Evolutionary conservation across 2,113 vertebrate species (phyloP), one percentile per base, ranked within the genome.

Genomic region (Psilopogon haemacephalus): DNA sequence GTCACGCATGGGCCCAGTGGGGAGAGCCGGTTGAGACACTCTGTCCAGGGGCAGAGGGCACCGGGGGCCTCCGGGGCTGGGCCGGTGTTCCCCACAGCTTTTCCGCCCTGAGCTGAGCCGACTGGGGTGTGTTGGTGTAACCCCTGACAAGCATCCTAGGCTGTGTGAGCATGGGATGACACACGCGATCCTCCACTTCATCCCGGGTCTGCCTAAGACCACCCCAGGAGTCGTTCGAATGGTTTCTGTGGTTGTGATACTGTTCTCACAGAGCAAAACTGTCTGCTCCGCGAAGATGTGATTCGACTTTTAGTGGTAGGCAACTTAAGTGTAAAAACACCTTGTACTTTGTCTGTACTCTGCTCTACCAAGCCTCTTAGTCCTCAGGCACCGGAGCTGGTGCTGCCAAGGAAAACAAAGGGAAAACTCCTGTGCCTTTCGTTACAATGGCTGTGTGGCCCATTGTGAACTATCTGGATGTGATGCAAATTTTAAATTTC

Each of bases 81-180:
- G 28, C 42, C 69, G n/a, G 69, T 24, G 28, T 32, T 50, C 50
- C 27, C 30, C 30, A 11, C 20, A 5, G 54, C 30, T 69, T 40
- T 27, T 33, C 37, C 0, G 1, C 1, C 2, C 54, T 13, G 0
- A n/a, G 18, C 35, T 5, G 32, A 52, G 58, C 18, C 37, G 10
- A 14, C 38, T 3, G 5, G 28, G 28, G 4, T 10, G 19, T 40
- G 21, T 23, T 13, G 7, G 12, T 38, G 58, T 11, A 59, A 6
- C 9, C 42, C 8, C 7, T 9, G 76, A 28, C n/a, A 26, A 65
- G 24, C 15, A 1, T 42, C 15, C 13, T 3, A 4, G 55, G 44
- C 40, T 79, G 33, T 15, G 48, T 32, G 68, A 74, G 37, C 1
- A 0, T 21, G 12, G 17, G 44, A 17, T 19, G 75, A 30, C 50